Percentiles rank a stretch among this genome's conserved stretches.
phyloP scores from a whole-genome alignment of 2,888 invertebrate species.

The Volucella zonaria region DNA sequence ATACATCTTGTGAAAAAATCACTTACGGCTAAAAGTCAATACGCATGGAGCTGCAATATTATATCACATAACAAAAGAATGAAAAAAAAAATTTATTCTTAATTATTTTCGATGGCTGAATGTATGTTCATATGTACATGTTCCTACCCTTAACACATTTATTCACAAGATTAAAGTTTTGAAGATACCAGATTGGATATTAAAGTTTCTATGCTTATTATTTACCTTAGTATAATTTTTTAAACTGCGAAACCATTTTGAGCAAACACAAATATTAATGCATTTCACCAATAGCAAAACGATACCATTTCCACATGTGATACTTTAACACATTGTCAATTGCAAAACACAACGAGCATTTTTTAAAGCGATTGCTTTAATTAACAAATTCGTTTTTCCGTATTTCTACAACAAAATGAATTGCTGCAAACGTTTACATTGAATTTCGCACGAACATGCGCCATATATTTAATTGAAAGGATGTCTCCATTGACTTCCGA shows the following conservation, averaged over 20 bases:
- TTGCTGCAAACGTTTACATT: constrained; percentile 42
- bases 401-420: constrained; percentile 27
- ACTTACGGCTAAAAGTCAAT: neutral
- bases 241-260: constrained; percentile 30
- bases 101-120: neutral
- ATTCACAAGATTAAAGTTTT: too few relatives aligned
- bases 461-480: constrained; percentile 44
- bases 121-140: neutral
- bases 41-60: neutral
- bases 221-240: constrained; percentile 44
- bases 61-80: constrained; percentile 7
- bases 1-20: neutral
- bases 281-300: constrained; percentile 6
- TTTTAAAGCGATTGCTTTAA: constrained; percentile 4
- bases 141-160: neutral
- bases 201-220: constrained; percentile 11
- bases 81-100: neutral
- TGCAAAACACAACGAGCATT: constrained; percentile 19
- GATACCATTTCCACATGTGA: constrained; percentile 26
- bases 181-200: neutral
- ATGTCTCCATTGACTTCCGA: constrained; percentile 24
- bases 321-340: constrained; percentile 6
- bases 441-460: constrained; percentile 60
- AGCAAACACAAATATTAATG: constrained; percentile 21
- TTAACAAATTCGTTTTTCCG: constrained; percentile 36